Conservation (phyloP, 2,113 vertebrate species). For the Albula glossodonta region DNA sequence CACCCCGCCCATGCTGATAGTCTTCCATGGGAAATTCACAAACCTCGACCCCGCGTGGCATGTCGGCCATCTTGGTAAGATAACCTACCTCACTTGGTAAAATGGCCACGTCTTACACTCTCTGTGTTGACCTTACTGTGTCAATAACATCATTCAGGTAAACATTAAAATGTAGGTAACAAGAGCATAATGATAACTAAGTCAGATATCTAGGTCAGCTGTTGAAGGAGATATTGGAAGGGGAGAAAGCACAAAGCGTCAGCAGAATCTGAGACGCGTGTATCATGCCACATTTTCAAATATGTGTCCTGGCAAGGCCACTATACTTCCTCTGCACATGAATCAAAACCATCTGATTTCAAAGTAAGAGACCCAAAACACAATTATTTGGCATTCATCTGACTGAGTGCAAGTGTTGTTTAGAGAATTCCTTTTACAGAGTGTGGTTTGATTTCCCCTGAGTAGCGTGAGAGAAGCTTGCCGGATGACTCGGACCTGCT, state of each 20-base stretch:
- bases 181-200: too few species aligned
- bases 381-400: background rate
- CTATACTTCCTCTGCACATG: background rate
- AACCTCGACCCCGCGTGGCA: constrained; percentile 88
- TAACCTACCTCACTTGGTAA: background rate
- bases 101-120: background rate
- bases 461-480: too few species aligned
- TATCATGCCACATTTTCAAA: background rate
- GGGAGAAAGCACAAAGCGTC: background rate
- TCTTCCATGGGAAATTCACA: constrained; percentile 86
- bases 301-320: background rate
- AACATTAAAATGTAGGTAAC: too few species aligned
- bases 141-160: background rate
- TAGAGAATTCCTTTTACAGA: background rate
- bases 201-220: background rate
- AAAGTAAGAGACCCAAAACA: background rate
- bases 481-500: background rate
- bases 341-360: constrained; percentile 13
- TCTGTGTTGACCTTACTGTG: background rate
- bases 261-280: background rate
- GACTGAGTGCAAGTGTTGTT: background rate
- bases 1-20: constrained; percentile 93
- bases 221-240: background rate
- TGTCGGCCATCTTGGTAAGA: constrained; percentile 88
- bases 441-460: background rate